phyloP scores from a whole-genome alignment of 2,113 vertebrate genomes.

The Castor canadensis region DNA sequence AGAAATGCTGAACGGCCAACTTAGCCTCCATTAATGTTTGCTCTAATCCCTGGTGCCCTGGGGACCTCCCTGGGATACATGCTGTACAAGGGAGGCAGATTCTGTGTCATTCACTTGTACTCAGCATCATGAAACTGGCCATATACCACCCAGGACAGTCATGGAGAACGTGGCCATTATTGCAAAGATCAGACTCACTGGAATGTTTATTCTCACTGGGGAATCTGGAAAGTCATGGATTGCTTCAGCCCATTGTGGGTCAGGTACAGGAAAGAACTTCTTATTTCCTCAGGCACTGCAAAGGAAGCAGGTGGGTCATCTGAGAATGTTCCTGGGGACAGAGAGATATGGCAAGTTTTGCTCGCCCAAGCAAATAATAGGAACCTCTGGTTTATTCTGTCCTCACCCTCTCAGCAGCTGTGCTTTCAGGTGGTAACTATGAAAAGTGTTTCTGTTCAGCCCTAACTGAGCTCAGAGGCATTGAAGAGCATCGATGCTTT shows the following conservation, averaged over 20 bases:
- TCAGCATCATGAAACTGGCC: not conserved
- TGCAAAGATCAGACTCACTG: not conserved
- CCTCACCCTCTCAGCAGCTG: not conserved
- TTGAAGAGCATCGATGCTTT: not conserved
- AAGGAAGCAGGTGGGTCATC: not conserved
- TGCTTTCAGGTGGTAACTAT: not conserved
- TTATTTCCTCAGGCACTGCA: not conserved
- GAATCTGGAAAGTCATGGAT: not conserved
- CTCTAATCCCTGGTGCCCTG: not conserved
- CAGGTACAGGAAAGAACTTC: not conserved
- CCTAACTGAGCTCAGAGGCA: not conserved
- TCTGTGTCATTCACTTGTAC: not conserved
- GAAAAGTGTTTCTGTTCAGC: not conserved
- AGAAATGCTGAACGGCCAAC: not conserved
- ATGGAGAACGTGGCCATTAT: not conserved
- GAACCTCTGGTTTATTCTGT: not conserved
- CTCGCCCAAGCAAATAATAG: not conserved
- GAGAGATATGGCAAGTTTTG: not conserved
- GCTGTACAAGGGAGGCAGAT: not conserved
- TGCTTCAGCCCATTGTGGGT: not conserved
- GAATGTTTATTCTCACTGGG: not conserved
- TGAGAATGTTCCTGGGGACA: not conserved
- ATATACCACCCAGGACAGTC: not conserved
- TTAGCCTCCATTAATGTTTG: not conserved
- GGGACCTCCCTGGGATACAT: not conserved